Evolutionary conservation across 2,113 vertebrate species (phyloP).

Genomic region (Suricata suricatta): DNA sequence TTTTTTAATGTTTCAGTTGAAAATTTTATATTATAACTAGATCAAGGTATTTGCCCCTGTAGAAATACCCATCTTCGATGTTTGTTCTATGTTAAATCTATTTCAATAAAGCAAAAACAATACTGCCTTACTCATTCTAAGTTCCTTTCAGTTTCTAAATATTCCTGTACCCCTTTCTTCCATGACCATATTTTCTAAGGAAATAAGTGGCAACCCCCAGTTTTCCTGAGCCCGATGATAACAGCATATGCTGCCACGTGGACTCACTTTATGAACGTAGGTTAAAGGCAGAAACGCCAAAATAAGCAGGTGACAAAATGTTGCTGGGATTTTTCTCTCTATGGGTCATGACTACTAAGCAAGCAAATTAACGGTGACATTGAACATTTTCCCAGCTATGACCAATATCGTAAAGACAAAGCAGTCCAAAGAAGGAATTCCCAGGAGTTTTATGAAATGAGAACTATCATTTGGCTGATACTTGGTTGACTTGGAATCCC

Average conservation of each 20-base stretch:
- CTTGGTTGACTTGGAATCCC: neutral
- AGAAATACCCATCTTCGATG: neutral
- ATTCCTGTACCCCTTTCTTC: neutral
- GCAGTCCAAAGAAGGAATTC: accelerated
- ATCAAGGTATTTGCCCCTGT: neutral
- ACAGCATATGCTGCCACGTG: accelerated
- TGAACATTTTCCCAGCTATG: neutral
- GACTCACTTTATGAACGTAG: accelerated
- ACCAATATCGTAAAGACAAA: neutral
- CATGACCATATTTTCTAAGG: neutral
- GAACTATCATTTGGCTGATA: too few relatives aligned
- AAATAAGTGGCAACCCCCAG: neutral
- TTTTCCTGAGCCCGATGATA: neutral
- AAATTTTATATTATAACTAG: neutral
- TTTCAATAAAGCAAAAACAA: neutral
- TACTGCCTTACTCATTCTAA: accelerated
- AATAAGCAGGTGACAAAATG: too few relatives aligned
- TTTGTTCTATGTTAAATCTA: neutral
- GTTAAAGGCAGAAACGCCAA: neutral
- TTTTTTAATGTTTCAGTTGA: neutral
- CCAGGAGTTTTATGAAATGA: accelerated
- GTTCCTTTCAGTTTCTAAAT: neutral
- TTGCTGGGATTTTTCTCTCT: neutral
- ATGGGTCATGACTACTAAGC: neutral
- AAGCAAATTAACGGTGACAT: neutral